Evolutionary conservation across 1,140 invertebrate genomes (phyloP), one percentile per base, ranked within the genome.

Genomic region (Chymomyza costata): DNA sequence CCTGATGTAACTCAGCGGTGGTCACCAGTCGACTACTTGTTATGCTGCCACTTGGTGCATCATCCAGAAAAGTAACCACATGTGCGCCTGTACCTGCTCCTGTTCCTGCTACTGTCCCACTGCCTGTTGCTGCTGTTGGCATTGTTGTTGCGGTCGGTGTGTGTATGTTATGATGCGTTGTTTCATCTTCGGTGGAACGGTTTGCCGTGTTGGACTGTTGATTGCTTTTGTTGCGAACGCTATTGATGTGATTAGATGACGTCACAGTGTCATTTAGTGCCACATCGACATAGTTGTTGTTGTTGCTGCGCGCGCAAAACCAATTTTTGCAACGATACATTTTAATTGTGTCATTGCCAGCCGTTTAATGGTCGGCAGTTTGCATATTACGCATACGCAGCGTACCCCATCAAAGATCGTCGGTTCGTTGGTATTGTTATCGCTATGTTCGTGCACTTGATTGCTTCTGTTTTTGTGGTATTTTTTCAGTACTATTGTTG

Each of bases 261-360:
- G 41, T 15, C 7, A 18, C 30, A 6, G 53, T 50, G 16, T 81
- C 74, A 35, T 53, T 69, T 81, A 81, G 57, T 59, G 74, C 76
- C 38, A 83, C 71, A 52, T 82, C 80, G 17, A 73, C 70, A 38
- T 84, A 85, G 71, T 85, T 73, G 65, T 84, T 85, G 64, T 85
- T 85, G 64, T 85, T 85, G 66, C 66, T 84, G 47, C 88, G 80
- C 21, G 88, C 80, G 66, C 88, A 89, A 50, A 90, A 82, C 89
- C 89, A 90, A 39, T 87, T 85, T 21, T 88, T 88, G 74, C 89
- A 90, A 39, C 76, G 81, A 67, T 82, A 80, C 82, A 84, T 84
- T 74, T 65, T 55, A 65, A 46, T 61, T 74, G 57, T 73, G 69
- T 76, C 71, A 78, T 78, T 78, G 66, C 71, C 71, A 73, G 54